phyloP scores from a whole-genome alignment of 2,113 vertebrate genomes.

The Baryphthengus martii region DNA sequence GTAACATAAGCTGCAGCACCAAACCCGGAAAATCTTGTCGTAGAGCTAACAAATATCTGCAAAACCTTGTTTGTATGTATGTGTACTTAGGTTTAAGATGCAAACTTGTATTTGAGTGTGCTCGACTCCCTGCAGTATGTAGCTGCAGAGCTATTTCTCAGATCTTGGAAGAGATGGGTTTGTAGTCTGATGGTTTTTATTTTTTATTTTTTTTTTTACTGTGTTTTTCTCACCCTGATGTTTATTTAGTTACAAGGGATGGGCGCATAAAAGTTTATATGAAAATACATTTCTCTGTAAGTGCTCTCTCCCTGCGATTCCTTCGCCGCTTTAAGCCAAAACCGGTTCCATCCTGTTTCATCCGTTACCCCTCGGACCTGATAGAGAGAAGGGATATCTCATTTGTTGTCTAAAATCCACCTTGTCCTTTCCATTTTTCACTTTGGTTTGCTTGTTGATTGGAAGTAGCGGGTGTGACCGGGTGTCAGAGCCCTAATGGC shows the following conservation, averaged over 20 bases:
- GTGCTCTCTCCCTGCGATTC: neutral
- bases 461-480: neutral
- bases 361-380: neutral
- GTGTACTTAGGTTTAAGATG: conserved; percentile 33
- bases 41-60: conserved; percentile 22
- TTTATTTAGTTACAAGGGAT: conserved; percentile 61
- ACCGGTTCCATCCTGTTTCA: conserved; percentile 49
- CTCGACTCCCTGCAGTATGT: neutral
- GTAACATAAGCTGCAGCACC: conserved; percentile 24
- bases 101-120: conserved; percentile 19
- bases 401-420: neutral
- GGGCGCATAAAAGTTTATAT: conserved; percentile 58
- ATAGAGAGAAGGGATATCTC: neutral
- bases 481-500: neutral
- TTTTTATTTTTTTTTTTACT: neutral
- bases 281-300: conserved; percentile 54
- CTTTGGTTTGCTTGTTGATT: neutral
- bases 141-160: conserved; percentile 36
- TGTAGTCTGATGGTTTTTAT: neutral
- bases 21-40: conserved; percentile 26
- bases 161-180: conserved; percentile 20
- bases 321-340: conserved; percentile 44
- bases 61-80: conserved; percentile 54
- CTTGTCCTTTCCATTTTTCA: neutral
- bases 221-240: conserved; percentile 38